Base-by-base conservation (phyloP, 2,797 vertebrate genomes). In the Ptychobarbus kaznakovi region DNA sequence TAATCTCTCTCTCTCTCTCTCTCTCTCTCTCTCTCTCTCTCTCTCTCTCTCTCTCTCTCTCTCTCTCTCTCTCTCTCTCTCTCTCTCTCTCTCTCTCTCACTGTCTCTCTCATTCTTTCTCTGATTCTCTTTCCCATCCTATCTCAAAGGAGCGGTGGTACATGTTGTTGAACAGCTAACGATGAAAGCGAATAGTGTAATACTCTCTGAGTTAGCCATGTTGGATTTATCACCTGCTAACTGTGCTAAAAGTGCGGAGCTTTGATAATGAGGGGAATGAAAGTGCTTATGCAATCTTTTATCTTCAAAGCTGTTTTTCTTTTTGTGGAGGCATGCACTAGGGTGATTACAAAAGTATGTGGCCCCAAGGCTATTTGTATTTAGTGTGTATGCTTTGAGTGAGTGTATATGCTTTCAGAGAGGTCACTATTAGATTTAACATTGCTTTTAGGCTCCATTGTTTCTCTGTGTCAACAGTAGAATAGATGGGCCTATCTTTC, bases 401-500 rank as follows among this genome's bases (percentile, higher is more conserved):
- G 32, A 94, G 91, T 94, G 92, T 94, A 90, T 93, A 90, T 91
- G 92, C 92, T 94, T 94, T 87, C 91, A 93, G 93, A 93, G 93
- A 95, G 95, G 95, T 95, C 94, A 95, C 94, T 94, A 95, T 95
- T 94, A 92, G 94, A 95, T 95, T 95, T 94, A 94, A 93, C 93
- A 92, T 90, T 88, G 90, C 10, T 91, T 95, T 92, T 91, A 91
- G 92, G 93, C 93, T 90, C 95, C 93, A 94, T 95, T 95, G 94
- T 94, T 74, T 73, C 88, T 91, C 92, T 88, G 91, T 94, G 93
- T 94, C 94, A 94, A 91, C 89, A 18, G 86, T 80, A 95, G 91
- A 92, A 95, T 94, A 91, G 92, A 92, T 89, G 74, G 93, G 93
- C 91, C 90, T 88, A 89, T 94, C 92, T 91, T 93, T 92, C 90